phyloP scores from a whole-genome alignment of 2,797 vertebrate genomes.

The Argya squamiceps region DNA sequence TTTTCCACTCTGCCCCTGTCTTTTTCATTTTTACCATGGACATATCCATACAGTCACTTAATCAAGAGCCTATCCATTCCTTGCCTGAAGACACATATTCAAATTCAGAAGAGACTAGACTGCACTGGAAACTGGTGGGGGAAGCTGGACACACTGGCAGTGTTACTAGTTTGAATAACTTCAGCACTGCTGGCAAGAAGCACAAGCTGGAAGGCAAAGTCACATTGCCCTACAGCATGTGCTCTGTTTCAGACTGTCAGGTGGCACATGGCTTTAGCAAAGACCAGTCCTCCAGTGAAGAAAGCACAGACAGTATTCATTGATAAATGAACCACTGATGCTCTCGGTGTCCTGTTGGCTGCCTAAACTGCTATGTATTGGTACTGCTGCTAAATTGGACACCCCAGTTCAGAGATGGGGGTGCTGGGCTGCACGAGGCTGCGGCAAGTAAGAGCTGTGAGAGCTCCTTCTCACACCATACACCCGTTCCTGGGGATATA shows the following conservation, averaged over 20 bases:
- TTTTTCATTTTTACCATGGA: neutral
- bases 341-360: neutral
- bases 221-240: neutral
- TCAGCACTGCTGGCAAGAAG: neutral
- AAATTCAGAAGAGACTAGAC: neutral
- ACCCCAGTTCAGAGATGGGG: neutral
- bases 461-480: neutral
- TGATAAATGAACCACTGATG: neutral
- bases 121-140: neutral
- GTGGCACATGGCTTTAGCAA: neutral
- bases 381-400: neutral
- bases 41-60: neutral
- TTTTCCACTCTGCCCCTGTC: neutral
- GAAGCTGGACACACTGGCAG: neutral
- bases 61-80: neutral
- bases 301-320: neutral
- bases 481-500: rapidly evolving
- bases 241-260: neutral
- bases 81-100: neutral
- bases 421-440: neutral
- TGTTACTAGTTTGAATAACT: neutral
- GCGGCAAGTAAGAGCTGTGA: neutral
- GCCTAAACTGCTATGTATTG: neutral
- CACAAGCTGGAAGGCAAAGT: neutral
- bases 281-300: neutral